phyloP scores from a whole-genome alignment of 2,113 vertebrate genomes.

The Carassius auratus region DNA sequence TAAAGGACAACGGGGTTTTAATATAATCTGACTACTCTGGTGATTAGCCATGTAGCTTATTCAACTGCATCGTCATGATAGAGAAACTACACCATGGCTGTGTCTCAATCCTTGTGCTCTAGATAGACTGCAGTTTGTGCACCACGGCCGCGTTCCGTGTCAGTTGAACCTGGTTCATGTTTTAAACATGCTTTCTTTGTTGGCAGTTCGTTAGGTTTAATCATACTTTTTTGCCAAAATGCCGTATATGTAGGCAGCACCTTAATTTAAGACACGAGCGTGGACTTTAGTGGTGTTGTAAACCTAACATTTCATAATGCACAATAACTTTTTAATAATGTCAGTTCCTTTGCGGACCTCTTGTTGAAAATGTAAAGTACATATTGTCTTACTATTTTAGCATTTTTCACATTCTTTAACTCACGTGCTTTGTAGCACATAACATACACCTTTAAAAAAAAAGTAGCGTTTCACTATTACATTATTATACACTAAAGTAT shows the following conservation, averaged over 20 bases:
- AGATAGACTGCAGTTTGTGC: not conserved
- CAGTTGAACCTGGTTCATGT: not conserved
- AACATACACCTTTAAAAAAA: not conserved
- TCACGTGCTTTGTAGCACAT: not conserved
- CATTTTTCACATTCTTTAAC: not conserved
- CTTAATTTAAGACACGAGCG: not conserved
- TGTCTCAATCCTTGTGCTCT: not conserved
- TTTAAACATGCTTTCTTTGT: not conserved
- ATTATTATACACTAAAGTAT: too few species aligned
- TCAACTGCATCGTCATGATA: constrained; percentile 44
- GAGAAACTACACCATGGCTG: constrained; percentile 45
- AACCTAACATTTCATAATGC: not conserved
- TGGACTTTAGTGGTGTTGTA: not conserved
- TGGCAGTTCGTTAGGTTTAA: not conserved
- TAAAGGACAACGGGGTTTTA: not conserved
- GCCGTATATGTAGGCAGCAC: not conserved
- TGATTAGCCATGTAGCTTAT: constrained; percentile 17
- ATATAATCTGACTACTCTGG: not conserved
- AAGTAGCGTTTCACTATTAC: too few species aligned
- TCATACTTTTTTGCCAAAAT: not conserved
- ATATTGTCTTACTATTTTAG: not conserved
- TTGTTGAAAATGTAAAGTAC: not conserved
- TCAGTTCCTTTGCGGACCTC: not conserved
- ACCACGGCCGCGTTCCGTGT: not conserved
- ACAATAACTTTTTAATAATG: not conserved